Conservation (phyloP, 2,797 vertebrate species). For the Apogon talboti region DNA sequence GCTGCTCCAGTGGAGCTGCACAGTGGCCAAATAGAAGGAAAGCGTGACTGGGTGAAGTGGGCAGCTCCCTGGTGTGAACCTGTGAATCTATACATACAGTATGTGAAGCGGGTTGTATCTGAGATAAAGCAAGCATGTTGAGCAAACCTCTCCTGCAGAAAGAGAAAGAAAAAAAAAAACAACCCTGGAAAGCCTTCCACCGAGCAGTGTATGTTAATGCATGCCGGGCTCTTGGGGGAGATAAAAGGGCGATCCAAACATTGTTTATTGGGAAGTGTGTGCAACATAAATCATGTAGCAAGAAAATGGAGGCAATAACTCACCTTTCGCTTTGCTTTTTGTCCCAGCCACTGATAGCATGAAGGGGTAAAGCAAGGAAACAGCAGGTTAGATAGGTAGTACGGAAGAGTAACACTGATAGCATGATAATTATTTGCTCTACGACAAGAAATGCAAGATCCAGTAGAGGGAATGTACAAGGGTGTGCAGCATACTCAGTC, state of each 20-base stretch:
- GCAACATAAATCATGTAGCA: slow-evolving; percentile 83
- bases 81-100: slow-evolving; percentile 53
- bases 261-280: slow-evolving; percentile 81
- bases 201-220: slow-evolving; percentile 78
- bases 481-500: background rate
- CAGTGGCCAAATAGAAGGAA: slow-evolving; percentile 49
- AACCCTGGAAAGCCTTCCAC: slow-evolving; percentile 46
- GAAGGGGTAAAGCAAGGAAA: slow-evolving; percentile 85
- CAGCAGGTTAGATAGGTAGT: slow-evolving; percentile 83
- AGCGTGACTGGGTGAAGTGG: slow-evolving; percentile 47
- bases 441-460: slow-evolving; percentile 32
- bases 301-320: slow-evolving; percentile 88
- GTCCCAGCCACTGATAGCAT: slow-evolving; percentile 92
- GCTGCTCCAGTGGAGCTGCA: slow-evolving; percentile 68
- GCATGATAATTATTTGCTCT: slow-evolving; percentile 53
- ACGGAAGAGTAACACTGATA: slow-evolving; percentile 50
- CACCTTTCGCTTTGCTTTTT: slow-evolving; percentile 98
- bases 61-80: slow-evolving; percentile 53
- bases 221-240: slow-evolving; percentile 68
- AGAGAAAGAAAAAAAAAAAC: slow-evolving; percentile 41
- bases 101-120: slow-evolving; percentile 53
- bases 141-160: slow-evolving; percentile 21
- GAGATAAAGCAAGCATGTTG: slow-evolving; percentile 35
- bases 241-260: slow-evolving; percentile 77
- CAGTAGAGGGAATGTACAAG: slow-evolving; percentile 28